Percentiles rank a stretch among this genome's conserved stretches.
These are phyloP conservation scores for Gallinago jamesoni DNA, from an alignment of 2,113 vertebrate genomes.

Conservation along the genomic window DNA sequence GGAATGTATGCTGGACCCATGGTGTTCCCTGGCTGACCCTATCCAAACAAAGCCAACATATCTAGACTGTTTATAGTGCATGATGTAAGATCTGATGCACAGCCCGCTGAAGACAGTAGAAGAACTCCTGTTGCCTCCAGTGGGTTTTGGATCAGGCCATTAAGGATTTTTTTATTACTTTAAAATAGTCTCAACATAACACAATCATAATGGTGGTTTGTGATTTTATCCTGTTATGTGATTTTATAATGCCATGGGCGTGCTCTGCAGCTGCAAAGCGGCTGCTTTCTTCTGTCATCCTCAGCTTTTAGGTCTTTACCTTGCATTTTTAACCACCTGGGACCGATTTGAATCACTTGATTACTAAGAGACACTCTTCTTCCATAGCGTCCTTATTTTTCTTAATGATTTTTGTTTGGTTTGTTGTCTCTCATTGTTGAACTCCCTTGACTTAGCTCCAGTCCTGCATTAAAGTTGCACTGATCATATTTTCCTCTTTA, in stretches of 20 bases:
- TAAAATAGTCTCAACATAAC: neutral
- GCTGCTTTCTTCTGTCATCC: conserved; percentile 25
- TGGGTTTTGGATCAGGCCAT: conserved; percentile 29
- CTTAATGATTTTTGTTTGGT: neutral
- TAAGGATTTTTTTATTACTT: conserved; percentile 9
- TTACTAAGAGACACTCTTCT: conserved; percentile 40
- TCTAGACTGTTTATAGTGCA: neutral
- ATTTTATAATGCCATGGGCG: neutral
- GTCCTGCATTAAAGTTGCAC: neutral
- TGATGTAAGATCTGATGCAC: neutral
- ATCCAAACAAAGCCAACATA: neutral
- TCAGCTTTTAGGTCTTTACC: conserved; percentile 26
- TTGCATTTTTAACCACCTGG: conserved; percentile 45
- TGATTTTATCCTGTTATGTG: conserved; percentile 10
- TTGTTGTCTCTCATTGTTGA: conserved; percentile 14
- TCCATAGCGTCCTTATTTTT: conserved; percentile 23
- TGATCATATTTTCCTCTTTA: conserved; percentile 10
- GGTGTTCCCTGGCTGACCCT: neutral
- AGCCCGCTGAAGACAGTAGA: neutral
- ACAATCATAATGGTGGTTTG: neutral
- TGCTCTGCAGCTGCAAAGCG: neutral
- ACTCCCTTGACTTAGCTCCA: neutral
- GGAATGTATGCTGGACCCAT: neutral
- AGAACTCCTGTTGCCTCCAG: neutral
- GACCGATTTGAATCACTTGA: conserved; percentile 50